Evolutionary conservation across 2,888 invertebrate species (phyloP).

Genomic region (Trypoxylon attenuatum): DNA sequence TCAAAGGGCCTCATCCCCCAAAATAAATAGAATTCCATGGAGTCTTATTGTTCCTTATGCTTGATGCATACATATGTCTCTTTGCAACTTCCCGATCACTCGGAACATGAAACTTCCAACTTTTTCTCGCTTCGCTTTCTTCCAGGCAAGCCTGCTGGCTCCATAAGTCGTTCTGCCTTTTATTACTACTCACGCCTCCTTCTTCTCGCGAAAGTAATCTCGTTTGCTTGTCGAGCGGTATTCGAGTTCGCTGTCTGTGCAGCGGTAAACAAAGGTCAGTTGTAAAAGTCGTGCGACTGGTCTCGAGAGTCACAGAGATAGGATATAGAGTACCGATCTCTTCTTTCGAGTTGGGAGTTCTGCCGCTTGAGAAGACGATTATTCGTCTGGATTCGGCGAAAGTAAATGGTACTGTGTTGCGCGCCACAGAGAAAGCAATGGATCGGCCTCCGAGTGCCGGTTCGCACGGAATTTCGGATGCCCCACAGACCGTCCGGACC

Average conservation of each 20-base stretch:
- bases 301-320: neutral
- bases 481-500: conserved; percentile 3
- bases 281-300: neutral
- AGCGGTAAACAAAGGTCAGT: neutral
- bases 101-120: neutral
- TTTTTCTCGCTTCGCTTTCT: neutral
- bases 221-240: neutral
- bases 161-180: neutral
- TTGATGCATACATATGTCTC: too few species aligned
- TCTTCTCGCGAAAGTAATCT: neutral
- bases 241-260: neutral
- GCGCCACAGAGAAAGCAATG: conserved; percentile 51
- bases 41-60: neutral
- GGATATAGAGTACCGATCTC: neutral
- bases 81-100: conserved; percentile 1
- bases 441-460: conserved; percentile 39
- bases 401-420: conserved; percentile 43
- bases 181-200: neutral
- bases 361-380: conserved; percentile 5
- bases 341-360: conserved; percentile 36
- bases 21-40: neutral
- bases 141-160: neutral
- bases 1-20: neutral
- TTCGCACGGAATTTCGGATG: conserved; percentile 44
- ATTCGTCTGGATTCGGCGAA: conserved; percentile 51